These are phyloP conservation scores for Carassius gibelio DNA, from an alignment of 2,113 vertebrate genomes.

Conservation along the genomic window DNA sequence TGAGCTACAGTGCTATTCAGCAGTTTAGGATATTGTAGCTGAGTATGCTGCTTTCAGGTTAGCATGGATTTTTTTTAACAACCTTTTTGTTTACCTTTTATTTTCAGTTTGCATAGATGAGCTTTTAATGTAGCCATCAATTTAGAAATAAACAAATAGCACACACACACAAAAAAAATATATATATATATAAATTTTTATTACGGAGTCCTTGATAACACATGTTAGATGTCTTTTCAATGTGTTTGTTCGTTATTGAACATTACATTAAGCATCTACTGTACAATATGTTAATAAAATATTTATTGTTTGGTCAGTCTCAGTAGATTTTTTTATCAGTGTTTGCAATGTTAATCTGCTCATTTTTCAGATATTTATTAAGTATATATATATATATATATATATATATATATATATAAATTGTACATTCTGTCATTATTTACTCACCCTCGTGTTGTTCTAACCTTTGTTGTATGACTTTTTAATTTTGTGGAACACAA, in stretches of 20 bases:
- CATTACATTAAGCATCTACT: not conserved
- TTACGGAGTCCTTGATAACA: not conserved
- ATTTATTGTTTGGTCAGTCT: not conserved
- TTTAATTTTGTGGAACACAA: not conserved
- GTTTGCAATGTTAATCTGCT: not conserved
- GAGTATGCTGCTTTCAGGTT: conserved; percentile 43
- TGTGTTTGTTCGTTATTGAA: not conserved
- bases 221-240: not conserved
- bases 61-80: conserved; percentile 1
- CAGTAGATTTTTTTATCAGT: not conserved
- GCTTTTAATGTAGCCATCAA: conserved; percentile 10
- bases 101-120: conserved; percentile 19
- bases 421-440: too few relatives aligned
- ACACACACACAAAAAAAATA: not conserved
- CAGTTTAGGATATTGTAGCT: conserved; percentile 51
- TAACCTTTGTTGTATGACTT: not conserved
- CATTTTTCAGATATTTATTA: not conserved
- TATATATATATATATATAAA: too few relatives aligned
- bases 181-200: not conserved
- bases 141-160: not conserved
- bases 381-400: too few relatives aligned
- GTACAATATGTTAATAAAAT: not conserved
- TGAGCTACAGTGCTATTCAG: conserved; percentile 64
- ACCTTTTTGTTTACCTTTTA: not conserved
- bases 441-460: not conserved